Base-by-base conservation (phyloP, 1,140 invertebrate genomes). In the Platorchestia sp. region DNA sequence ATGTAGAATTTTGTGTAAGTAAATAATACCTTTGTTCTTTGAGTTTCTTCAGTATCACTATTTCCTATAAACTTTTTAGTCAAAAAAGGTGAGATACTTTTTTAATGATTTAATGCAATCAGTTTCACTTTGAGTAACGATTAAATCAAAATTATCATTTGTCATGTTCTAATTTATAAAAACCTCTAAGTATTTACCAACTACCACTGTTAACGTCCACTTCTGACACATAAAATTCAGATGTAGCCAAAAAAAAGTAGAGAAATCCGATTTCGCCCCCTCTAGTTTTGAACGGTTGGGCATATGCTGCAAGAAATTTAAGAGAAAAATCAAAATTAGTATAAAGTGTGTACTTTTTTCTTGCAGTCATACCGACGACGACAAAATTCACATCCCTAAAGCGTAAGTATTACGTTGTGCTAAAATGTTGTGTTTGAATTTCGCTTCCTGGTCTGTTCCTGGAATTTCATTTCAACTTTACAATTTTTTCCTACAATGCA, bases 381-480 rank as follows among this genome's bases (percentile, higher is more conserved):
- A 96, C 95, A 96, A 96, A 95, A 96, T 96, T 95, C 95, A 96
- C 95, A 95, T 96, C 95, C 96, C 96, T 44, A 96, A 96, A 95
- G 86, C 95, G 96, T 96, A 75, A 96, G 96, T 96, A 96, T 51
- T 43, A 47, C 10, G 40, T 93, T 22, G 41, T 89, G 6, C 86
- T n/a, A 40, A 86, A 36, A 86, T 40, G 6, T 36, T 16, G 43
- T 89, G 41, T 42, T 89, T 16, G n/a, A 5, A 42, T 89, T 10
- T 89, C 42, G 59, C 59, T 75, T 75, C 27, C 36, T 51, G 47
- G 59, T 10, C 59, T 75, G 14, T 3, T 1, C 14, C 7, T 10
- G 27, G 14, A 36, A 3, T 75, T 75, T 75, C 36, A 3, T 27
- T 75, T 27, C 36, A 75, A 75, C 59, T 22, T 22, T 75, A 36